Conservation (phyloP, 2,113 vertebrate species). For the Trachemys scripta region DNA sequence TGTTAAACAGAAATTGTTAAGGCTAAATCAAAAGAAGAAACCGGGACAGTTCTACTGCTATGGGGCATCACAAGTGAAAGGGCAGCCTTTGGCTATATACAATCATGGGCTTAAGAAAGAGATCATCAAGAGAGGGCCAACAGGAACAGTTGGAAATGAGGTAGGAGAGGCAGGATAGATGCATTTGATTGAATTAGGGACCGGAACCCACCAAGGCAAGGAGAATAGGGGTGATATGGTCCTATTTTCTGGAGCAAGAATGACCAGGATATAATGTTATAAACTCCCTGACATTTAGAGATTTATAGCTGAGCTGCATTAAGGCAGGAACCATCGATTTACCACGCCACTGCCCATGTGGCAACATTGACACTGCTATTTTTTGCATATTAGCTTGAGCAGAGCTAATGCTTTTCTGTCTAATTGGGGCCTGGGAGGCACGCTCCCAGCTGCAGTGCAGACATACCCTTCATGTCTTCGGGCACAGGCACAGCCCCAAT, state of each 20-base stretch:
- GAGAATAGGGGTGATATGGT: background rate
- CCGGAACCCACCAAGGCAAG: background rate
- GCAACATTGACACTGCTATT: background rate
- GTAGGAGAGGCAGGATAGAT: background rate
- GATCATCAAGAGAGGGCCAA: accelerated
- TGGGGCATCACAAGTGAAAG: background rate
- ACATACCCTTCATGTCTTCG: background rate
- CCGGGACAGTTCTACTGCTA: background rate
- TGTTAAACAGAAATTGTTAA: background rate
- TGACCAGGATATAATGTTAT: background rate
- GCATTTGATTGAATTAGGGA: background rate
- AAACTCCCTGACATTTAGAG: background rate
- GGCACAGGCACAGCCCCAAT: background rate
- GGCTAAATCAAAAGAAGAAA: background rate
- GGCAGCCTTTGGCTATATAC: background rate
- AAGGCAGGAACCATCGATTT: background rate
- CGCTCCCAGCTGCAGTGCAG: background rate
- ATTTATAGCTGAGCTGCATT: background rate
- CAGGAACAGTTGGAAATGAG: background rate
- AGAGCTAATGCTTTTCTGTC: background rate
- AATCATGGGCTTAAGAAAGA: background rate
- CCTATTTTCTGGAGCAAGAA: background rate
- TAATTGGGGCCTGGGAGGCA: background rate
- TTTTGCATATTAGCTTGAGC: background rate
- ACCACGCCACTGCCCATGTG: background rate